Conservation (phyloP, 2,113 vertebrate species). For the Aptenodytes patagonicus region DNA sequence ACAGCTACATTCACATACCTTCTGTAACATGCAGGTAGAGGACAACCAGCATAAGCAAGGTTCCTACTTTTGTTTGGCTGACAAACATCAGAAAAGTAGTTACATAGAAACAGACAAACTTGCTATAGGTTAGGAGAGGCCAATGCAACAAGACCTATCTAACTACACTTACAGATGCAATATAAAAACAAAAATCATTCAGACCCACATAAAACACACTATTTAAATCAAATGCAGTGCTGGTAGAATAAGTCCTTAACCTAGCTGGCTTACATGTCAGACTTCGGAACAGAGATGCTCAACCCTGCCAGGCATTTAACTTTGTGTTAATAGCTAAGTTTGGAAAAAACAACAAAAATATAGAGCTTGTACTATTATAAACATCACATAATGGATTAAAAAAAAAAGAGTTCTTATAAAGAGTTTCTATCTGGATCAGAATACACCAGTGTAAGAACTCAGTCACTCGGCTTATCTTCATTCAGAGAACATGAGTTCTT, state of each 20-base stretch:
- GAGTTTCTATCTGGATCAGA: background rate
- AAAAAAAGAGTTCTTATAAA: no score
- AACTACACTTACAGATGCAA: background rate
- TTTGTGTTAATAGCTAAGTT: background rate
- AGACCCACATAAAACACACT: background rate
- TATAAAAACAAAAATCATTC: background rate
- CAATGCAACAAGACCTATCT: background rate
- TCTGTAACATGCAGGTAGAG: background rate
- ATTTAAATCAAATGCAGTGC: background rate
- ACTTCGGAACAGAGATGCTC: background rate
- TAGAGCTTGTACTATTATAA: background rate
- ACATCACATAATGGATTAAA: background rate
- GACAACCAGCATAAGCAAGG: no score
- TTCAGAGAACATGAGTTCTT: background rate
- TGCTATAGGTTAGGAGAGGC: background rate
- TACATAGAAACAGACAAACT: background rate
- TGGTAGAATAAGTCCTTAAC: background rate
- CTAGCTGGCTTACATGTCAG: background rate
- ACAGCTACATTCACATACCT: background rate
- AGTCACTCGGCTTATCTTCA: background rate
- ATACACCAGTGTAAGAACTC: rapidly evolving
- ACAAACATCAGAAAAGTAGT: background rate
- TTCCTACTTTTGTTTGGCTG: background rate
- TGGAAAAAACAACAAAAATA: background rate
- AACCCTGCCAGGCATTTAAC: background rate